A percentile compares a stretch with the other conserved stretches of the same genome.
Conservation (phyloP, 2,888 invertebrate species). For the Leucophenga montana region DNA sequence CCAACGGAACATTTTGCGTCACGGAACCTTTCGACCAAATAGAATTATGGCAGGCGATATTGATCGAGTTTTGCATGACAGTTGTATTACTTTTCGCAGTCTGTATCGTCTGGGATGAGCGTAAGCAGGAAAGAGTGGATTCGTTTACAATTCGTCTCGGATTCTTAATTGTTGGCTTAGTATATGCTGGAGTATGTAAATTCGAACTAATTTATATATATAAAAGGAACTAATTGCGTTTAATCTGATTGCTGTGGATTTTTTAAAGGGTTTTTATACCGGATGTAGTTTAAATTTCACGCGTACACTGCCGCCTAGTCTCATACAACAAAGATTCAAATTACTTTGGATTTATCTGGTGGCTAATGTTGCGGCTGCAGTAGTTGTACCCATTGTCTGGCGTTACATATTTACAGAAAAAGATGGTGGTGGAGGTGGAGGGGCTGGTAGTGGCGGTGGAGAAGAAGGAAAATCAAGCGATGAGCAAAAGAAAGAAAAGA, state of each 20-base stretch:
- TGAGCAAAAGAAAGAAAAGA: no score
- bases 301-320: slow-evolving; percentile 31
- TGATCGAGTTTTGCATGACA: slow-evolving; percentile 28
- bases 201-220: not conserved
- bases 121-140: slow-evolving; percentile 29
- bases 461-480: no score
- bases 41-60: slow-evolving; percentile 17
- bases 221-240: no score
- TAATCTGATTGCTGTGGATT: no score
- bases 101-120: slow-evolving; percentile 43
- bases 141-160: slow-evolving; percentile 38
- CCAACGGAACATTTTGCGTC: slow-evolving; percentile 1
- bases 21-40: not conserved
- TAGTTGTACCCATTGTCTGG: slow-evolving; percentile 34
- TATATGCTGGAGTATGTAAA: slow-evolving; percentile 26
- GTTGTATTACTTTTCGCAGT: slow-evolving; percentile 30
- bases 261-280: slow-evolving; percentile 1
- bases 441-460: no score
- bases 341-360: slow-evolving; percentile 31
- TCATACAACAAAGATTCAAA: not conserved
- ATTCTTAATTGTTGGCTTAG: slow-evolving; percentile 19
- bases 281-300: slow-evolving; percentile 41
- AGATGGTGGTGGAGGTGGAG: no score
- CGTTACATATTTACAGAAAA: slow-evolving; percentile 32
- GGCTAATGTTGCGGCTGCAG: slow-evolving; percentile 25